Evolutionary conservation across 1,140 invertebrate genomes (phyloP).

Genomic region (Saxidomus purpurata): DNA sequence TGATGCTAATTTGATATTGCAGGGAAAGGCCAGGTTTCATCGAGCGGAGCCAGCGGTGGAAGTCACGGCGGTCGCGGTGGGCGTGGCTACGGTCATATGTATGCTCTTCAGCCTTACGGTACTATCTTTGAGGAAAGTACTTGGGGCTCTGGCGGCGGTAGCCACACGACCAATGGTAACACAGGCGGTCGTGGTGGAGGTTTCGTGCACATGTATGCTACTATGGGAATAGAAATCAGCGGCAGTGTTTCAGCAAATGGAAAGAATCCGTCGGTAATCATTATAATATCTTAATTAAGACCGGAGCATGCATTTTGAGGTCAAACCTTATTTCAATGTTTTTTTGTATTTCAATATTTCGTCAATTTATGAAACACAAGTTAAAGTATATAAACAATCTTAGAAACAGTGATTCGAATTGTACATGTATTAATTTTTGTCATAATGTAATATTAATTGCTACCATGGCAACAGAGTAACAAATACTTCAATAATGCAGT

Average conservation of each 20-base stretch:
- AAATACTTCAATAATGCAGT: too few species aligned
- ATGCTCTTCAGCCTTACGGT: constrained; percentile 71
- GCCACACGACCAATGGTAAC: constrained; percentile 34
- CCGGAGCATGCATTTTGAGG: too few species aligned
- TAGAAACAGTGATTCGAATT: too few species aligned
- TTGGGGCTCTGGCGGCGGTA: constrained; percentile 81
- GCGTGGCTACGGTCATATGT: constrained; percentile 28
- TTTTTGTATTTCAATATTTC: too few species aligned
- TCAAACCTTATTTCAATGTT: too few species aligned
- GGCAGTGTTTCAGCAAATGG: constrained; percentile 72
- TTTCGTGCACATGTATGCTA: constrained; percentile 64
- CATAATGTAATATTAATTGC: too few species aligned
- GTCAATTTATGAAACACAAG: too few species aligned
- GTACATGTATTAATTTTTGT: too few species aligned
- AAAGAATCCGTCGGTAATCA: constrained; percentile 68
- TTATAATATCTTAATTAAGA: too few species aligned
- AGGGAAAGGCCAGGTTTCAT: constrained; percentile 71
- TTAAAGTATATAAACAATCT: too few species aligned
- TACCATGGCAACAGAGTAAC: too few species aligned
- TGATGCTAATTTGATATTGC: not conserved
- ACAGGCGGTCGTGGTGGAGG: constrained; percentile 79
- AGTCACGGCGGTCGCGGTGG: constrained; percentile 78
- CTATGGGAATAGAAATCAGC: constrained; percentile 58
- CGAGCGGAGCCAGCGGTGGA: constrained; percentile 72
- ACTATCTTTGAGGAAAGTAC: constrained; percentile 73